These are phyloP conservation scores for Drosophila equinoxialis DNA, from an alignment of 1,140 invertebrate species.

Conservation along the genomic window DNA sequence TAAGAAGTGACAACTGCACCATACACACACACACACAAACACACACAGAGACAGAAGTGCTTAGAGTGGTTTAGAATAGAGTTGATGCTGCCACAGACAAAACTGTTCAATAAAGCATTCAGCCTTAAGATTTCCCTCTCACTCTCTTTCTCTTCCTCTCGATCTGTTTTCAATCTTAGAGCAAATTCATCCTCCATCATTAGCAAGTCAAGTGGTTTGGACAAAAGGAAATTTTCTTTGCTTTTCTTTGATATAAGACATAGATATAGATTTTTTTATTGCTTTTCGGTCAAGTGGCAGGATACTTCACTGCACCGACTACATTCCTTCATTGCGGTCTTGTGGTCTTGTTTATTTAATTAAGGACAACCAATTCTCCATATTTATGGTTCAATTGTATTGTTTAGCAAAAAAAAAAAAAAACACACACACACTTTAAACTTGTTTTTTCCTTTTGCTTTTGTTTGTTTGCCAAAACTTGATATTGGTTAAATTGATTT, in stretches of 20 bases:
- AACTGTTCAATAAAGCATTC: background rate
- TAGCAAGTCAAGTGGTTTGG: slow-evolving; percentile 8
- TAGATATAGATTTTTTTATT: background rate
- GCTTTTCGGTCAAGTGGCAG: slow-evolving; percentile 2
- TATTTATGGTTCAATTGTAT: background rate
- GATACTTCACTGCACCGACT: background rate
- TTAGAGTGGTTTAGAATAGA: background rate
- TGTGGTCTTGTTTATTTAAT: slow-evolving; percentile 12
- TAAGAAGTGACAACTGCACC: slow-evolving; percentile 39
- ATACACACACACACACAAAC: slow-evolving; percentile 1
- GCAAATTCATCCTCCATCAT: slow-evolving; percentile 8
- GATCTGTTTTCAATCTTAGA: background rate
- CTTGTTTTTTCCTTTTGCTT: background rate
- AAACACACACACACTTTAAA: background rate
- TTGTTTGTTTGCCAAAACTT: slow-evolving; percentile 3
- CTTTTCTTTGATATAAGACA: background rate
- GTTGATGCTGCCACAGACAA: background rate
- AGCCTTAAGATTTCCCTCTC: background rate
- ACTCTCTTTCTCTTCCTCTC: too few species aligned
- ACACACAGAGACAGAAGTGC: background rate
- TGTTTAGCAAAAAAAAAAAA: background rate
- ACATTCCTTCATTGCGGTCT: background rate
- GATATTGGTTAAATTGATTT: slow-evolving; percentile 19
- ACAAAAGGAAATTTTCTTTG: slow-evolving; percentile 3
- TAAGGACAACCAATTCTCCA: background rate